phyloP scores from a whole-genome alignment of 1,140 invertebrate species.

The Cepaea nemoralis region DNA sequence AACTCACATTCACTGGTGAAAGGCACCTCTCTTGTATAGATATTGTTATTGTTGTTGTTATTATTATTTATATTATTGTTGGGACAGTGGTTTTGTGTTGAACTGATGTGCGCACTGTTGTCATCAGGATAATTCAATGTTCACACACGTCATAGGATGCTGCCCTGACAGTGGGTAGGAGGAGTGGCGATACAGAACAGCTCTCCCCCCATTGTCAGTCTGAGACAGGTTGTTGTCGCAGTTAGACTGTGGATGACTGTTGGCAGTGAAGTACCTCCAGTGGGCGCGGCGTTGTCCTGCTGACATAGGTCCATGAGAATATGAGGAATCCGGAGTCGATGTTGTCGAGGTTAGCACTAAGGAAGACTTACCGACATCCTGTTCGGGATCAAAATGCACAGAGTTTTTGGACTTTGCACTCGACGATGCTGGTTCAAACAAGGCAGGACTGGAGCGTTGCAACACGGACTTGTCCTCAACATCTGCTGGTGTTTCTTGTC shows the following conservation, averaged over 20 bases:
- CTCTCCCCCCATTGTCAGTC: background rate
- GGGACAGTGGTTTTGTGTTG: constrained; percentile 1
- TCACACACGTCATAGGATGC: constrained; percentile 33
- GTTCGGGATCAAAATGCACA: constrained; percentile 80
- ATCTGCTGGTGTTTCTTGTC: background rate
- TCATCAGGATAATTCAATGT: constrained; percentile 38
- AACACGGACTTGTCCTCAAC: constrained; percentile 38
- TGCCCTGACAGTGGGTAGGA: constrained; percentile 33
- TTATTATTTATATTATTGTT: constrained; percentile 19
- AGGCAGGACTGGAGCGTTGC: constrained; percentile 53
- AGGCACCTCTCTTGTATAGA: background rate
- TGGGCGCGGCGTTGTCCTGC: constrained; percentile 37
- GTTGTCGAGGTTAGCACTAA: constrained; percentile 6
- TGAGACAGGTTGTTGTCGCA: constrained; percentile 37
- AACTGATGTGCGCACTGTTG: constrained; percentile 29
- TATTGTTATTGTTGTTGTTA: constrained; percentile 40
- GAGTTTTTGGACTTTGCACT: constrained; percentile 78
- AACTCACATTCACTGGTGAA: background rate
- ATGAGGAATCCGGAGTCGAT: constrained; percentile 1
- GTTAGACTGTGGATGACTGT: constrained; percentile 39
- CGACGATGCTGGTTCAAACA: constrained; percentile 49
- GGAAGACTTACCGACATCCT: constrained; percentile 77
- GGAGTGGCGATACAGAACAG: constrained; percentile 32
- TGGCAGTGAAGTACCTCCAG: constrained; percentile 40
- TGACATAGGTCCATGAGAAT: background rate